These are phyloP conservation scores for Discoglossus pictus DNA, from an alignment of 2,797 vertebrate genomes.

Conservation along the genomic window DNA sequence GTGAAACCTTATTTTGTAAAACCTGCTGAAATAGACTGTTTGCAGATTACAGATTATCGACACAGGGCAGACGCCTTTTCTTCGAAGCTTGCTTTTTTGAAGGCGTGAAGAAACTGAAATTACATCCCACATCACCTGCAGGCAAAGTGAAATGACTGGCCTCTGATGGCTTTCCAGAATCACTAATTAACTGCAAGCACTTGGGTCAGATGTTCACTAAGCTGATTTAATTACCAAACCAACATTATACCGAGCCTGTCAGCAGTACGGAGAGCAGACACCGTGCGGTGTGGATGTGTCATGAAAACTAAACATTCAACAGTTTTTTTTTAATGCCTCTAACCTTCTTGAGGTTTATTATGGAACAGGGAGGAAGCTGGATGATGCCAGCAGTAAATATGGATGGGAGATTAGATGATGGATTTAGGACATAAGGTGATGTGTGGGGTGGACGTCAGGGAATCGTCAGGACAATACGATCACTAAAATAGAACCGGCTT, in stretches of 20 bases:
- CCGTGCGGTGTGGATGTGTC: constrained; percentile 23
- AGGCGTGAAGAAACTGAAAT: constrained; percentile 32
- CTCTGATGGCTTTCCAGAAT: constrained; percentile 43
- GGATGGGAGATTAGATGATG: constrained; percentile 12
- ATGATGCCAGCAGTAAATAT: constrained; percentile 13
- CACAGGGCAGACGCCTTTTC: constrained; percentile 16
- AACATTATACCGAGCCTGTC: constrained; percentile 37
- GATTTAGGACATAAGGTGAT: constrained; percentile 26
- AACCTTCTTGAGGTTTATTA: constrained; percentile 19
- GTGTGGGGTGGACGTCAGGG: constrained; percentile 18
- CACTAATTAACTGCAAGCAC: constrained; percentile 44
- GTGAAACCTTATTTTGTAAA: constrained; percentile 12
- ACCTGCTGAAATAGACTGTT: constrained; percentile 18
- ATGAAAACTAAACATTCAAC: constrained; percentile 31
- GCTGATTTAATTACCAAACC: constrained; percentile 49
- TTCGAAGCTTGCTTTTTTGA: constrained; percentile 29
- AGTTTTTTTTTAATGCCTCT: constrained; percentile 3
- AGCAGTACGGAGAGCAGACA: constrained; percentile 19
- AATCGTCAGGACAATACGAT: constrained; percentile 39
- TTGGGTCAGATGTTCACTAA: constrained; percentile 45
- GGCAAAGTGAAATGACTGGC: constrained; percentile 25
- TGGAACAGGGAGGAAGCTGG: background rate
- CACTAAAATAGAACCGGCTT: constrained; percentile 20
- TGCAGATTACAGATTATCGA: constrained; percentile 36
- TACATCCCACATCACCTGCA: constrained; percentile 38